A percentile compares a stretch with the other conserved stretches of the same genome.
These are phyloP conservation scores for Ptychoptera contaminata DNA, from an alignment of 2,888 invertebrate genomes.

Conservation along the genomic window DNA sequence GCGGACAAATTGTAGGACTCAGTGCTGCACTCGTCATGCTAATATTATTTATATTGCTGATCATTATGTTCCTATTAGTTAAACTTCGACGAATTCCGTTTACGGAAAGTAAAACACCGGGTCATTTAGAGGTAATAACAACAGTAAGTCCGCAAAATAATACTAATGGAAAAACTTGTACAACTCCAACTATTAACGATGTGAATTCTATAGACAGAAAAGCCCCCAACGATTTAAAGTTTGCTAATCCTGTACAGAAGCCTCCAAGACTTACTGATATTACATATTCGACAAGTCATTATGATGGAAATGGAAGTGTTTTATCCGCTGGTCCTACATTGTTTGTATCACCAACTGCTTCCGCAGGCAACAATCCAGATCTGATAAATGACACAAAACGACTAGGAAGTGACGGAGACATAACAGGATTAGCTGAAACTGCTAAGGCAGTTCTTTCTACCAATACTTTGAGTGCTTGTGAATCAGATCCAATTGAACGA, in stretches of 20 bases:
- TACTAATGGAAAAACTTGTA: constrained; percentile 33
- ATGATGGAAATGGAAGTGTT: constrained; percentile 50
- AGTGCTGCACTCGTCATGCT: constrained; percentile 68
- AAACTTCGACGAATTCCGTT: constrained; percentile 56
- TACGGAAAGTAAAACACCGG: constrained; percentile 61
- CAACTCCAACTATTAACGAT: constrained; percentile 23
- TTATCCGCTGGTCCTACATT: constrained; percentile 46
- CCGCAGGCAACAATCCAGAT: constrained; percentile 67
- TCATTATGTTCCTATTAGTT: constrained; percentile 56
- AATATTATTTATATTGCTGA: constrained; percentile 55
- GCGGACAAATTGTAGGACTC: constrained; percentile 71
- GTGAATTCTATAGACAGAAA: constrained; percentile 24
- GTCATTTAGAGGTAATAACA: constrained; percentile 55
- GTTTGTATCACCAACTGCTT: constrained; percentile 58
- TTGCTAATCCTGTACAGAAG: constrained; percentile 51
- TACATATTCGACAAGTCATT: constrained; percentile 50
- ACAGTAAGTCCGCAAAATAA: constrained; percentile 39
- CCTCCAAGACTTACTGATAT: constrained; percentile 52
- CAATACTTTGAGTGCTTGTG: constrained; percentile 34
- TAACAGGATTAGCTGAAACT: constrained; percentile 28
- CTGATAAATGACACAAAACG: constrained; percentile 69
- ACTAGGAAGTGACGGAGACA: constrained; percentile 37
- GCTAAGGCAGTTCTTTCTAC: constrained; percentile 36
- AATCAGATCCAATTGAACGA: constrained; percentile 28
- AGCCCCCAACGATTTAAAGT: constrained; percentile 30